Conservation (phyloP, 1,140 invertebrate genomes). For the Onthophagus taurus region DNA sequence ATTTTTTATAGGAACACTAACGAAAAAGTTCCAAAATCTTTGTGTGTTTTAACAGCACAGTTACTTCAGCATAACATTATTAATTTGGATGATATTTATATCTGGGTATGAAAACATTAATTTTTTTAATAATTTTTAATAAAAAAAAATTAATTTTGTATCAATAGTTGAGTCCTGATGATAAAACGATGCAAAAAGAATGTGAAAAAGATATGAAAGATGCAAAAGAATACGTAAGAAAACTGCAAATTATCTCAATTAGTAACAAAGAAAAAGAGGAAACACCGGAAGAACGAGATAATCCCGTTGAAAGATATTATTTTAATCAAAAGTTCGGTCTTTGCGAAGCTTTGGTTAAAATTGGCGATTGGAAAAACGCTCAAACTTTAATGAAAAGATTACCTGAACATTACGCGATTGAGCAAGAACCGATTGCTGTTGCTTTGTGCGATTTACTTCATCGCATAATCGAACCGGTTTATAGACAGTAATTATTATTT, state of each 20-base stretch:
- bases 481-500: slow-evolving; percentile 55
- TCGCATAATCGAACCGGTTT: slow-evolving; percentile 78
- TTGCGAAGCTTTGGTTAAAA: slow-evolving; percentile 75
- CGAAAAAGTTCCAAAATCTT: slow-evolving; percentile 62
- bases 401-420: slow-evolving; percentile 71
- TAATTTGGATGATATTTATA: slow-evolving; percentile 78
- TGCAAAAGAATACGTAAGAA: slow-evolving; percentile 79
- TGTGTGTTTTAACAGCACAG: slow-evolving; percentile 83
- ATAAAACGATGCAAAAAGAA: slow-evolving; percentile 69
- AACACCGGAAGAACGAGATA: slow-evolving; percentile 61
- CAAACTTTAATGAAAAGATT: slow-evolving; percentile 66
- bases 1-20: slow-evolving; percentile 57
- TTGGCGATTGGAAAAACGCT: slow-evolving; percentile 87
- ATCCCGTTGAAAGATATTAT: slow-evolving; percentile 55
- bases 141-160: not conserved
- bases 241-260: slow-evolving; percentile 76
- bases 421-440: slow-evolving; percentile 67
- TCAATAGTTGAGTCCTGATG: slow-evolving; percentile 71
- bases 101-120: slow-evolving; percentile 58
- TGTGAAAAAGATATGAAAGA: slow-evolving; percentile 74
- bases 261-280: slow-evolving; percentile 71
- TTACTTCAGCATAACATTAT: slow-evolving; percentile 84
- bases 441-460: slow-evolving; percentile 76
- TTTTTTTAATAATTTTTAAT: not conserved
- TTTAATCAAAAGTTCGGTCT: slow-evolving; percentile 91